Percentiles rank a stretch among this genome's conserved stretches.
Evolutionary conservation across 2,888 invertebrate genomes (phyloP).

Genomic region (Sesia apiformis): DNA sequence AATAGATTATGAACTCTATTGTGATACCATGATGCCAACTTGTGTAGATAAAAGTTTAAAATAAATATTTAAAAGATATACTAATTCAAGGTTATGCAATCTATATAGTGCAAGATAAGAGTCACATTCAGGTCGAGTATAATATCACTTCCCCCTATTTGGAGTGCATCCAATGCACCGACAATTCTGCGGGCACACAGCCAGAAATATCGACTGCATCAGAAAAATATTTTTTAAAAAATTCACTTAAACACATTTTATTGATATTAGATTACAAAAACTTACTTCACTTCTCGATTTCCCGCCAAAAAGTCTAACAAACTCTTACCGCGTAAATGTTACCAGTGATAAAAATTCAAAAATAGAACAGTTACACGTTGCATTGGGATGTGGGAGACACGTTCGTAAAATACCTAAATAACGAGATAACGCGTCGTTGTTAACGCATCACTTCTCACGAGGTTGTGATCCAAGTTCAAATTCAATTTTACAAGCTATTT

Average conservation of each 20-base stretch:
- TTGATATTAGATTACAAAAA: too few species aligned
- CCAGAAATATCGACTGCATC: background rate
- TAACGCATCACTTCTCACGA: slow-evolving; percentile 3
- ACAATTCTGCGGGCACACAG: background rate
- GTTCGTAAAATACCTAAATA: slow-evolving; percentile 2
- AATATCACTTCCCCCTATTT: background rate
- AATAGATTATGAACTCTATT: too few species aligned
- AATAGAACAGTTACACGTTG: background rate
- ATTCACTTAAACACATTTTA: too few species aligned
- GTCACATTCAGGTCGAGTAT: background rate
- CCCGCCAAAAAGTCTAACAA: too few species aligned
- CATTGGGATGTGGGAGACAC: background rate
- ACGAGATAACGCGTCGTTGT: background rate
- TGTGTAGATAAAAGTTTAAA: too few species aligned
- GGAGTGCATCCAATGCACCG: slow-evolving; percentile 1
- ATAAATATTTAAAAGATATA: background rate
- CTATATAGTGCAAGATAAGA: background rate
- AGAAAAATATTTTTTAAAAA: too few species aligned
- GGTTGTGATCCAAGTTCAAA: slow-evolving; percentile 1
- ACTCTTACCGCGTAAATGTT: too few species aligned
- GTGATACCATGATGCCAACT: too few species aligned
- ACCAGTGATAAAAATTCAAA: background rate
- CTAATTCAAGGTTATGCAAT: background rate
- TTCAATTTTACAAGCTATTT: background rate
- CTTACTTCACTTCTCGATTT: too few species aligned